phyloP scores from a whole-genome alignment of 2,797 vertebrate species.

The Cynodonichthys magdalenae region DNA sequence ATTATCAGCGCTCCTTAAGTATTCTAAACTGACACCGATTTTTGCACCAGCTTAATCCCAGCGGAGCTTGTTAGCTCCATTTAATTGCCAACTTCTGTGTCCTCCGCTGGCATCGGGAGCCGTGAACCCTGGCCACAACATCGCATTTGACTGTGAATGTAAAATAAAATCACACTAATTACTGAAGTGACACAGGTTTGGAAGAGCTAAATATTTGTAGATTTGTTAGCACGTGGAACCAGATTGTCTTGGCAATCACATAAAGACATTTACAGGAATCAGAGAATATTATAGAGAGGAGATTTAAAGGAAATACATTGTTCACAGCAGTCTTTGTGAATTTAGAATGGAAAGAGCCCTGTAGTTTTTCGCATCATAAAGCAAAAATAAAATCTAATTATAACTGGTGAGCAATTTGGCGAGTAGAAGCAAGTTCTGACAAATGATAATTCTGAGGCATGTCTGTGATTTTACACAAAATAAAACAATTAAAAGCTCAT shows the following conservation, averaged over 20 bases:
- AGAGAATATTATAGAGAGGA: background rate
- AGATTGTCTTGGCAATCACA: slow-evolving; percentile 40
- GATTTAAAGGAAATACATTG: background rate
- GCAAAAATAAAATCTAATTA: too few species aligned
- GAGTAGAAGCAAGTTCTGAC: too few species aligned
- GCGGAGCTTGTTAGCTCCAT: slow-evolving; percentile 74
- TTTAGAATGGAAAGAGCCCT: too few species aligned
- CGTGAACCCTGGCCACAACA: slow-evolving; percentile 33
- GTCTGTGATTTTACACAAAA: too few species aligned
- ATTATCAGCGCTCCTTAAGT: slow-evolving; percentile 70
- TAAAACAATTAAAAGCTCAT: too few species aligned
- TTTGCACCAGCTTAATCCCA: slow-evolving; percentile 64
- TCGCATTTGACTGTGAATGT: slow-evolving; percentile 51
- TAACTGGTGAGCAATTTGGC: too few species aligned
- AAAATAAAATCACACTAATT: slow-evolving; percentile 62
- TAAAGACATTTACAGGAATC: slow-evolving; percentile 10
- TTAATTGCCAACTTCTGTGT: slow-evolving; percentile 67
- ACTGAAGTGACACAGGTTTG: slow-evolving; percentile 54
- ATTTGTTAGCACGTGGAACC: slow-evolving; percentile 43
- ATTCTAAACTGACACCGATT: slow-evolving; percentile 76
- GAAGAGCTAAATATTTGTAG: slow-evolving; percentile 47
- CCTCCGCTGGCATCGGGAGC: slow-evolving; percentile 52
- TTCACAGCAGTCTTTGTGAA: too few species aligned
- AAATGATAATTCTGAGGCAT: too few species aligned
- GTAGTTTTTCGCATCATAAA: too few species aligned